These are phyloP conservation scores for Pachypeltis micranthus DNA, from an alignment of 1,140 invertebrate genomes.

Conservation along the genomic window DNA sequence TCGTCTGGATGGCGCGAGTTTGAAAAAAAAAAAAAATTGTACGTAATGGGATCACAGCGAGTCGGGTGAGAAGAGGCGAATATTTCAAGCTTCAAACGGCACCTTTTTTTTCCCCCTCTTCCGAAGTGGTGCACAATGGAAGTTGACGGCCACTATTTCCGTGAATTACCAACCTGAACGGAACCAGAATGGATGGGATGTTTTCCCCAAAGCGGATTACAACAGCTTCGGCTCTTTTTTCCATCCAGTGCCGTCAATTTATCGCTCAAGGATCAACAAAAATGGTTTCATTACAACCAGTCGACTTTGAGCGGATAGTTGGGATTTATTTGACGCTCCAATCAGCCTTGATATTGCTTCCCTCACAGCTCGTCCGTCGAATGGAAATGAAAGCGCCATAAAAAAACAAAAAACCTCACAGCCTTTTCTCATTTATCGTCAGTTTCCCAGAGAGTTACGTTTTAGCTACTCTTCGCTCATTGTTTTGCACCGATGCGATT, in stretches of 20 bases:
- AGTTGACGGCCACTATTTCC: neutral
- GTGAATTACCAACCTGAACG: neutral
- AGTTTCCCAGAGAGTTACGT: no score
- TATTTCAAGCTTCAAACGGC: no score
- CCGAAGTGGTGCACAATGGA: neutral
- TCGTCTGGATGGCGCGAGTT: no score
- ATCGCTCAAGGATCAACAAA: constrained; percentile 3
- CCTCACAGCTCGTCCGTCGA: neutral
- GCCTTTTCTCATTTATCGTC: neutral
- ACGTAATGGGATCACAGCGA: neutral
- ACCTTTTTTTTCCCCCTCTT: no score
- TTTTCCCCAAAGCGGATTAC: no score
- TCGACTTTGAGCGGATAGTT: neutral
- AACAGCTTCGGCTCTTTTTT: no score
- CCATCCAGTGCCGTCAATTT: no score
- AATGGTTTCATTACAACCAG: constrained; percentile 8
- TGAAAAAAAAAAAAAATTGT: constrained; percentile 2
- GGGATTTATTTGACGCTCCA: constrained; percentile 1
- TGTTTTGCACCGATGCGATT: neutral
- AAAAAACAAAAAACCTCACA: neutral
- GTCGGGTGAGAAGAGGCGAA: no score
- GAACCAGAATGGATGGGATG: constrained; percentile 2
- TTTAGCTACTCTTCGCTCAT: no score
- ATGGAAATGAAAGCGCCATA: no score
- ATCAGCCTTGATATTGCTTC: neutral